Percentiles rank a stretch among this genome's conserved stretches.
Evolutionary conservation across 37 sponge, comb jelly and placozoan species (phyloP).

Genomic region (Trichoplax adhaerens): DNA sequence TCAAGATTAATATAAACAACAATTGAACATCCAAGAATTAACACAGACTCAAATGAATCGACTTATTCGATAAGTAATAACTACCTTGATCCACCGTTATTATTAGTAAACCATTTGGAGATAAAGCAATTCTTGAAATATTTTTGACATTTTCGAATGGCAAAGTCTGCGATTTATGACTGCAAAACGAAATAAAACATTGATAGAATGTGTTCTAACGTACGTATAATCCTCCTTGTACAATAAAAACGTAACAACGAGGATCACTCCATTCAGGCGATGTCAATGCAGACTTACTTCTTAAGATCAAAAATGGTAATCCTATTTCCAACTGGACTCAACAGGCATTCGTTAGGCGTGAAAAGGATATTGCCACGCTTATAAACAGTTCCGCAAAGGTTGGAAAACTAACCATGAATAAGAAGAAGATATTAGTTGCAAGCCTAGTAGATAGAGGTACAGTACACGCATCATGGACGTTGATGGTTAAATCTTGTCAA

Average conservation of each 20-base stretch:
- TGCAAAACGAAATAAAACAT: constrained; percentile 5
- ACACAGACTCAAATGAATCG: too few species aligned
- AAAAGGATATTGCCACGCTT: constrained; percentile 71
- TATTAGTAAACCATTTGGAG: constrained; percentile 71
- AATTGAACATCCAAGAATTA: too few species aligned
- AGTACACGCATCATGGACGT: too few species aligned
- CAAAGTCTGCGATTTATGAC: constrained; percentile 73
- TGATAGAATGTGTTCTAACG: not conserved
- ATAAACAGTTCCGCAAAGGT: constrained; percentile 91
- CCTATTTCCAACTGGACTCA: constrained; percentile 94
- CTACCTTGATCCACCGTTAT: constrained; percentile 81
- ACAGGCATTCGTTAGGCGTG: constrained; percentile 43
- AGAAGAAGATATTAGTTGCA: too few species aligned
- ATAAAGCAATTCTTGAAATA: constrained; percentile 64
- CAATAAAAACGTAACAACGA: not conserved
- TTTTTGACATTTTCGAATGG: constrained; percentile 91
- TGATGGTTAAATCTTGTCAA: too few species aligned
- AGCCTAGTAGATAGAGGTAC: too few species aligned
- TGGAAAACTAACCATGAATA: constrained; percentile 49
- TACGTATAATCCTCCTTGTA: not conserved
- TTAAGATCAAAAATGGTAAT: constrained; percentile 90
- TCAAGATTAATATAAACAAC: too few species aligned
- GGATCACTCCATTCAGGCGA: too few species aligned
- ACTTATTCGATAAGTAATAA: too few species aligned
- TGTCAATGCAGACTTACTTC: constrained; percentile 30